Conservation (phyloP, 2,888 invertebrate genomes). For the Mystacides longicornis region DNA sequence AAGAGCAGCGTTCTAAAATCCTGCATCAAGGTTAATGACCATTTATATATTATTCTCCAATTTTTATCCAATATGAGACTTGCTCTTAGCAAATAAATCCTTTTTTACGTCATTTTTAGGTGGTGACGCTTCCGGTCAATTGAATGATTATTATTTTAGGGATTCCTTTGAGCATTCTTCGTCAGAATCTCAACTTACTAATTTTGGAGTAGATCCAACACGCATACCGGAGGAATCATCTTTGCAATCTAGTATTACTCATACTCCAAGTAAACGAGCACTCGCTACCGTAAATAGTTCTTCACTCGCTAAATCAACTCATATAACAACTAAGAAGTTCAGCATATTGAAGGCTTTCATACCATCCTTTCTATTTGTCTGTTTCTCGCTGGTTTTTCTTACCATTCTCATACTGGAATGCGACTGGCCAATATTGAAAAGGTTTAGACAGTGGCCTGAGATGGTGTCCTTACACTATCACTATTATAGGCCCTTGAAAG, state of each 20-base stretch:
- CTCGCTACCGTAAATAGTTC: constrained; percentile 27
- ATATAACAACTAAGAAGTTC: constrained; percentile 40
- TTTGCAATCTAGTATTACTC: constrained; percentile 43
- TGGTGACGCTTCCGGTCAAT: constrained; percentile 33
- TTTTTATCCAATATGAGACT: neutral
- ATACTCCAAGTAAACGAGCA: constrained; percentile 35
- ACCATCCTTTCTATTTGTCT: constrained; percentile 69
- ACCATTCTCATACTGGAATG: constrained; percentile 72
- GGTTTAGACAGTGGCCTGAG: constrained; percentile 68
- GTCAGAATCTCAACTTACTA: constrained; percentile 61
- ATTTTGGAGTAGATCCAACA: constrained; percentile 27
- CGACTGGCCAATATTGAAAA: constrained; percentile 63
- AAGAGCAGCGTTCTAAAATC: constrained; percentile 54
- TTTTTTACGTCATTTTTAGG: constrained; percentile 27
- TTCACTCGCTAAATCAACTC: constrained; percentile 18
- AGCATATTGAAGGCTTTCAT: constrained; percentile 65
- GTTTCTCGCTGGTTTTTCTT: constrained; percentile 58
- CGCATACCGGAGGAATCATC: constrained; percentile 33
- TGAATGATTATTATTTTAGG: constrained; percentile 63
- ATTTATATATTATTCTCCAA: neutral
- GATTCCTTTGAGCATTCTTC: constrained; percentile 76
- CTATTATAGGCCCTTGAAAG: constrained; percentile 78
- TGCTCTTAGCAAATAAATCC: neutral
- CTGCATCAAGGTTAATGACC: constrained; percentile 31
- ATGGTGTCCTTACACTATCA: constrained; percentile 66